Conservation (phyloP, 2,113 vertebrate genomes). For the Meriones unguiculatus region DNA sequence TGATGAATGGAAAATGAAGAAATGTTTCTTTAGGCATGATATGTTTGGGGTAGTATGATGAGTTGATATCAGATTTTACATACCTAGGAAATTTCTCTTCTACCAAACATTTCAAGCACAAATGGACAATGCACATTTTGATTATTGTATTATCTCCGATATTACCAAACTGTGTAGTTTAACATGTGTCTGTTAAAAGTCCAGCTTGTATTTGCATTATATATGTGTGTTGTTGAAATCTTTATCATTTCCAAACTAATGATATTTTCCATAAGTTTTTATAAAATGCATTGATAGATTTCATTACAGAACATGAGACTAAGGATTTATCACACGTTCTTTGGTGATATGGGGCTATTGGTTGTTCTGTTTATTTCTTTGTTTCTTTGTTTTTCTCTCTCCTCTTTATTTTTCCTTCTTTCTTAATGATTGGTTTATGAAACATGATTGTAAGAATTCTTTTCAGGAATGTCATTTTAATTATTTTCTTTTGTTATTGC, state of each 20-base stretch:
- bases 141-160: neutral
- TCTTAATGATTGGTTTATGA: neutral
- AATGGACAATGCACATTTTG: neutral
- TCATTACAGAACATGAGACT: neutral
- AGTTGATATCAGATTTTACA: neutral
- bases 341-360: neutral
- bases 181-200: neutral
- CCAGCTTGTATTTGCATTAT: neutral
- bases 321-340: neutral
- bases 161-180: neutral
- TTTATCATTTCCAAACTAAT: neutral
- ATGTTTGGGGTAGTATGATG: neutral
- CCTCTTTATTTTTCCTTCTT: neutral
- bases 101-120: neutral
- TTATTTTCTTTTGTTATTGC: neutral
- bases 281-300: neutral
- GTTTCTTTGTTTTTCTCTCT: neutral
- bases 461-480: neutral
- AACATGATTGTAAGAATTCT: neutral
- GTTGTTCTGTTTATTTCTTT: neutral
- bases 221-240: neutral
- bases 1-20: neutral
- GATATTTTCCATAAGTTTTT: neutral
- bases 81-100: neutral
- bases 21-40: neutral